Evolutionary conservation across 2,113 vertebrate genomes (phyloP), one percentile per base, ranked within the genome.

Genomic region (Tragelaphus imberbis): DNA sequence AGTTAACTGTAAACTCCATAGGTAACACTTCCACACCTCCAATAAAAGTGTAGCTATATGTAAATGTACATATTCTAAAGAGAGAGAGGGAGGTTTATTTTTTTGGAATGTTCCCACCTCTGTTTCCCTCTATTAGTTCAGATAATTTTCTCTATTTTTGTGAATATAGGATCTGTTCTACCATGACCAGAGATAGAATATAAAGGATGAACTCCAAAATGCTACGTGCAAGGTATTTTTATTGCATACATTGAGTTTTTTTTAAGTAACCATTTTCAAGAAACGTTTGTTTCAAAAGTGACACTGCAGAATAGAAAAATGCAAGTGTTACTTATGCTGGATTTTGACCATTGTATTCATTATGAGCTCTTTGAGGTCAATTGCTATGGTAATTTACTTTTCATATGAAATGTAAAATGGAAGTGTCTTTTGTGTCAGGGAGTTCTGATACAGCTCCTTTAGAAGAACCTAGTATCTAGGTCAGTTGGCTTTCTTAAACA

Each of bases 401-500:
- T 97, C 79, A 81, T 93, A 89, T 63, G 93, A 94, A 88, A 96
- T 96, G 25, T 81, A 81, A 97, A 96, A 97, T 87, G 49, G 77
- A 92, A 91, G 44, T 89, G 77, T 85, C 88, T 97, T 97, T 92
- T 98, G 61, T 97, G 91, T 88, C 81, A 95, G 95, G 88, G 71
- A 97, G 90, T 90, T 96, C 93, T 97, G 77, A 96, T 96, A 58
- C 11, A 84, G 79, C 61, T 92, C 59, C 15, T 68, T 96, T 88
- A 88, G 44, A 95, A 94, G 49, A 44, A 84, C 75, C 36, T 87
- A 28, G 75, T 95, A 86, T 95, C 92, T 97, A 96, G 95, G 93
- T 97, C 95, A 97, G 84, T 82, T 93, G 82, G 93, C 55, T 97
- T 97, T 97, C 95, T 97, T 95, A 97, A 97, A 91, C 44, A n/a